Conservation (phyloP, 2,888 invertebrate genomes). For the Melanophora roralis region DNA sequence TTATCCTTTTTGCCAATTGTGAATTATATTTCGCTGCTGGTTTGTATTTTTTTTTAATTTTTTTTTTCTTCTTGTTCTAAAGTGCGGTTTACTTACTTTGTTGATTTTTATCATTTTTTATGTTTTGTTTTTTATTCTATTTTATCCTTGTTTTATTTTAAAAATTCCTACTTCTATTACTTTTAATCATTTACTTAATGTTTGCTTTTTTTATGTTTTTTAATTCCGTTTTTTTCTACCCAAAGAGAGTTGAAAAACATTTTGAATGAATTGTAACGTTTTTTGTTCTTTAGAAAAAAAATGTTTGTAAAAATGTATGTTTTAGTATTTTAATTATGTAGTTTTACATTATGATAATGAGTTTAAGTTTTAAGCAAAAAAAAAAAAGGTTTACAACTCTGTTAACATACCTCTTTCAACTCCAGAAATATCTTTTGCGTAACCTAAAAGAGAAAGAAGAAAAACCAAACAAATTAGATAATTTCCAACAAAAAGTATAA, state of each 20-base stretch:
- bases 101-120: slow-evolving; percentile 12
- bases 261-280: slow-evolving; percentile 24
- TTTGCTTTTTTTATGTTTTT: slow-evolving; percentile 27
- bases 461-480: slow-evolving; percentile 25
- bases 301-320: no score
- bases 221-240: background rate
- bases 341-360: slow-evolving; percentile 43
- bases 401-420: slow-evolving; percentile 76
- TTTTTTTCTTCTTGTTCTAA: slow-evolving; percentile 5
- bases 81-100: slow-evolving; percentile 46
- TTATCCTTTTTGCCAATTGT: slow-evolving; percentile 64
- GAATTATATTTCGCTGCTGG: slow-evolving; percentile 30
- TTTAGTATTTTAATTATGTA: slow-evolving; percentile 33
- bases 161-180: slow-evolving; percentile 21
- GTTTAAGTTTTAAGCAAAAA: background rate
- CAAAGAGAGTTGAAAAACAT: slow-evolving; percentile 4
- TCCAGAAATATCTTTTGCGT: slow-evolving; percentile 77
- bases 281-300: background rate
- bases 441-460: slow-evolving; percentile 79
- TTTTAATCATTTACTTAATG: slow-evolving; percentile 52
- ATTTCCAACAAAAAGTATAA: slow-evolving; percentile 9
- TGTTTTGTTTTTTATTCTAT: background rate
- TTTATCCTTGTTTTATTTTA: background rate
- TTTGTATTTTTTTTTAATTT: background rate
- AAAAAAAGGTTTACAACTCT: no score